phyloP scores from a whole-genome alignment of 1,140 invertebrate genomes.

The Metopolophium dirhodum region DNA sequence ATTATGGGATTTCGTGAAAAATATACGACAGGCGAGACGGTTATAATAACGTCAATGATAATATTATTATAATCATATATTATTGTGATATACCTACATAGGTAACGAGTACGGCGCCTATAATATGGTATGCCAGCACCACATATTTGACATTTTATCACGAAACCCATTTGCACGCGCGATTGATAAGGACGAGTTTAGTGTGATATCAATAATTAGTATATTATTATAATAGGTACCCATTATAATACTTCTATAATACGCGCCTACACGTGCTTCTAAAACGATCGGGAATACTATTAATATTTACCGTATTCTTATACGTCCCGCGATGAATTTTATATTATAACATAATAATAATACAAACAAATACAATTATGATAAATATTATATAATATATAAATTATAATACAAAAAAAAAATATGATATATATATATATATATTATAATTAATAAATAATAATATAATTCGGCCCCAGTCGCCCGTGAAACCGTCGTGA shows the following conservation, averaged over 20 bases:
- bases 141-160: conserved; percentile 17
- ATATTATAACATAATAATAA: no score
- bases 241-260: no score
- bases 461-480: not conserved
- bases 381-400: no score
- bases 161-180: not conserved
- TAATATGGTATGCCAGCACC: not conserved
- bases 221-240: no score
- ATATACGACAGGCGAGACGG: not conserved
- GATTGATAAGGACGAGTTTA: not conserved
- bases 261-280: no score
- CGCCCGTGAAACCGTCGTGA: not conserved
- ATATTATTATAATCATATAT: not conserved
- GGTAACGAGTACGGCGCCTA: not conserved
- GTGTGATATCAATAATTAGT: not conserved
- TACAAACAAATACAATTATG: no score
- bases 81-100: not conserved
- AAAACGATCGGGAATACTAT: no score
- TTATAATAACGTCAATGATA: not conserved
- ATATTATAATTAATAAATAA: no score
- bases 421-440: no score
- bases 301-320: not conserved
- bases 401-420: no score
- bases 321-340: not conserved
- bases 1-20: not conserved